Percentiles rank a stretch among this genome's conserved stretches.
Conservation (phyloP, 2,888 invertebrate species). For the Enoplolaimus lenunculus region DNA sequence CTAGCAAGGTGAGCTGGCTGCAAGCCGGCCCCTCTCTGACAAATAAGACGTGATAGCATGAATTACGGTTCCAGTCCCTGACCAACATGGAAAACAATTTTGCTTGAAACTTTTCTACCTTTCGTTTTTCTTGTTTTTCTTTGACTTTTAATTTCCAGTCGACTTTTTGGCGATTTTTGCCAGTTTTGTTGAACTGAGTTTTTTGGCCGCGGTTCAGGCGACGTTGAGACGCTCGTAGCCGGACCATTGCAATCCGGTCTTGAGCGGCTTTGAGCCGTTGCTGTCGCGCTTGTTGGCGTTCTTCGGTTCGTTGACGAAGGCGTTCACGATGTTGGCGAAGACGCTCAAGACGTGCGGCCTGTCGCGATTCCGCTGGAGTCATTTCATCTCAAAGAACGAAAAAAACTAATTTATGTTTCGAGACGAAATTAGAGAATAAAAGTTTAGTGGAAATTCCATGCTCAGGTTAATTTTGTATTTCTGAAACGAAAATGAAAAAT, state of each 20-base stretch:
- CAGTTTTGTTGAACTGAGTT: background rate
- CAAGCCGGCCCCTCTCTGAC: too few relatives aligned
- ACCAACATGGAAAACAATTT: too few relatives aligned
- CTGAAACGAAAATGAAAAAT: too few relatives aligned
- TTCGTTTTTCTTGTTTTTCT: background rate
- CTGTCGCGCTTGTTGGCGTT: background rate
- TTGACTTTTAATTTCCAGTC: background rate
- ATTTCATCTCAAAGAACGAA: too few relatives aligned
- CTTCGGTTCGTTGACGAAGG: background rate
- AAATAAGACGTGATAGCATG: too few relatives aligned
- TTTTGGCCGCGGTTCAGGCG: background rate
- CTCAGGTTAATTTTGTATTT: too few relatives aligned
- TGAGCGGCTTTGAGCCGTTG: background rate
- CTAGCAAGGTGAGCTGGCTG: too few relatives aligned
- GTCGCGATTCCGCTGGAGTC: background rate
- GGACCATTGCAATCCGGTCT: background rate
- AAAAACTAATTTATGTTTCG: too few relatives aligned
- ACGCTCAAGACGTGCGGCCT: background rate
- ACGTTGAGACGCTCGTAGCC: background rate
- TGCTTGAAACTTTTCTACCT: too few relatives aligned
- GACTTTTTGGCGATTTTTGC: background rate
- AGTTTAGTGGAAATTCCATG: too few relatives aligned
- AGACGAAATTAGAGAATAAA: too few relatives aligned
- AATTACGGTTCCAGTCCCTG: too few relatives aligned
- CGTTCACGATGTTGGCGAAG: background rate